A percentile compares a stretch with the other conserved stretches of the same genome.
phyloP scores from a whole-genome alignment of 2,797 vertebrate genomes.

The Syngnathus acus region DNA sequence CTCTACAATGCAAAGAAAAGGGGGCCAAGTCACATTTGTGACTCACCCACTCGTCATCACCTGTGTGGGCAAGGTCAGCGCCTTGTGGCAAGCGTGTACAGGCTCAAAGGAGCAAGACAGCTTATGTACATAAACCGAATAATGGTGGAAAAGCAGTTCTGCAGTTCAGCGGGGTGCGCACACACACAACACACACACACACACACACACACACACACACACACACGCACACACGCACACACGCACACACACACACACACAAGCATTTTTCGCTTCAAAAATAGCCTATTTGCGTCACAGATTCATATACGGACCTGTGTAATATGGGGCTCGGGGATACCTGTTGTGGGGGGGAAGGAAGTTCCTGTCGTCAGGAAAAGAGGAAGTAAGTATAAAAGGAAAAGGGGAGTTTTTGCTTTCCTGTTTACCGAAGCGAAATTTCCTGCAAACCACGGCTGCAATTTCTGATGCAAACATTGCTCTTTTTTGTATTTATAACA shows the following conservation, averaged over 20 bases:
- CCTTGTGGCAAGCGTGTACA: conserved; percentile 9
- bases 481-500: too few relatives aligned
- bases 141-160: conserved; percentile 25
- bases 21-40: background rate
- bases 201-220: conserved; percentile 8
- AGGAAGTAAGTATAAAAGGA: conserved; percentile 76
- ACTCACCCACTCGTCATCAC: background rate
- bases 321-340: background rate
- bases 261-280: conserved; percentile 26
- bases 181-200: background rate
- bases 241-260: conserved; percentile 7
- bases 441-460: conserved; percentile 54
- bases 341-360: background rate
- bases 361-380: conserved; percentile 55
- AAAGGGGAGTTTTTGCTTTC: conserved; percentile 72
- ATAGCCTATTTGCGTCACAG: conserved; percentile 21
- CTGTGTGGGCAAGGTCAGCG: background rate
- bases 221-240: conserved; percentile 13
- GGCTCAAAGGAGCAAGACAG: conserved; percentile 45
- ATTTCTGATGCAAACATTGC: background rate
- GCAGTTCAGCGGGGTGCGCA: conserved; percentile 17
- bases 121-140: conserved; percentile 32
- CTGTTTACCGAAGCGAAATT: conserved; percentile 84
- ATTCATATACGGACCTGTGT: conserved; percentile 8
- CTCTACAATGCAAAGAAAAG: background rate